Conservation (phyloP, 2,797 vertebrate species). For the Poeciliopsis presidionis region DNA sequence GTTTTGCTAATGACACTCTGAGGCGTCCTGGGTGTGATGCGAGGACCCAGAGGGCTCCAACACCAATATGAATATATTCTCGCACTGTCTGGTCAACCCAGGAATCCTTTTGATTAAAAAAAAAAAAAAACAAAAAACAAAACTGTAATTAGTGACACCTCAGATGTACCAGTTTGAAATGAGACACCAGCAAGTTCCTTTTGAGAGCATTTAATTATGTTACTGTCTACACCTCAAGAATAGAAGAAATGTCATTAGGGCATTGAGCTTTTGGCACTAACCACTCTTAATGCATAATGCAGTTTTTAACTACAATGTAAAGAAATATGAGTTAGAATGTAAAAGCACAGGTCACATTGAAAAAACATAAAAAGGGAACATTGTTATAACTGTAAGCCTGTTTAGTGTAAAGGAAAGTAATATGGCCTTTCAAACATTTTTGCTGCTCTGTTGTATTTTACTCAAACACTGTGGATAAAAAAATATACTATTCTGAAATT, state of each 20-base stretch:
- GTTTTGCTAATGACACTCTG: slow-evolving; percentile 72
- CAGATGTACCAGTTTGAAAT: slow-evolving; percentile 71
- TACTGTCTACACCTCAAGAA: slow-evolving; percentile 60
- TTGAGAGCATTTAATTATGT: slow-evolving; percentile 74
- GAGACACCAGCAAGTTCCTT: slow-evolving; percentile 65
- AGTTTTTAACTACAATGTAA: slow-evolving; percentile 64
- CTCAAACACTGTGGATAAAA: not conserved
- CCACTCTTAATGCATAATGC: slow-evolving; percentile 36
- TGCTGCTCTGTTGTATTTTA: not conserved
- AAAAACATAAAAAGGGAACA: slow-evolving; percentile 19
- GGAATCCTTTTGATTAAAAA: slow-evolving; percentile 51
- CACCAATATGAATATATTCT: slow-evolving; percentile 70
- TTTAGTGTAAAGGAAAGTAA: slow-evolving; percentile 5
- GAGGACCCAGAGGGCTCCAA: slow-evolving; percentile 62
- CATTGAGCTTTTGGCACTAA: slow-evolving; percentile 74
- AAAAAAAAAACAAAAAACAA: slow-evolving; percentile 52
- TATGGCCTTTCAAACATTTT: not conserved
- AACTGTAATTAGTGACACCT: slow-evolving; percentile 79
- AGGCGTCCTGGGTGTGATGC: slow-evolving; percentile 55
- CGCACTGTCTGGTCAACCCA: slow-evolving; percentile 71
- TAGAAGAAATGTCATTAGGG: slow-evolving; percentile 61
- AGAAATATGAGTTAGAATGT: slow-evolving; percentile 63
- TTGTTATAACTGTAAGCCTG: slow-evolving; percentile 28
- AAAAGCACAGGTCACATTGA: slow-evolving; percentile 55
- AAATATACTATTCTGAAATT: slow-evolving; percentile 6